These are phyloP conservation scores for Motacilla alba DNA, from an alignment of 2,113 vertebrate species.

Conservation along the genomic window DNA sequence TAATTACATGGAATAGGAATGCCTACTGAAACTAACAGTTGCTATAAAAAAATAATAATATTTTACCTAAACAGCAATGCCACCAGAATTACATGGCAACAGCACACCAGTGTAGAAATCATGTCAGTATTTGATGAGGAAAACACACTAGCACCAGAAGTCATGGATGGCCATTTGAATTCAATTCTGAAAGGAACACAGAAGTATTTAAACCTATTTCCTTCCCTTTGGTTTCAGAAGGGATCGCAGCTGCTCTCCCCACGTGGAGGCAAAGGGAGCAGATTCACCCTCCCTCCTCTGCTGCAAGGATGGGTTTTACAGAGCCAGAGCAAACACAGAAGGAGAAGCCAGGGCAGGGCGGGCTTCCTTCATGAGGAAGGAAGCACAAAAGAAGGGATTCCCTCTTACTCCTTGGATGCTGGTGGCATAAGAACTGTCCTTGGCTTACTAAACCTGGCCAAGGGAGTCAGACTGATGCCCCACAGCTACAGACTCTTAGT, in stretches of 20 bases:
- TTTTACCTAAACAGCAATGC: neutral
- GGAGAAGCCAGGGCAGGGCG: neutral
- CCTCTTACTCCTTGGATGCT: neutral
- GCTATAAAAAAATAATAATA: neutral
- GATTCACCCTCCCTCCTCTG: neutral
- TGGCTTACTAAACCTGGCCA: neutral
- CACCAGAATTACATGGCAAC: conserved; percentile 21
- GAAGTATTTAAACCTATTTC: neutral
- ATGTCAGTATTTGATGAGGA: neutral
- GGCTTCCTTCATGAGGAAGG: neutral
- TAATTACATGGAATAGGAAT: neutral
- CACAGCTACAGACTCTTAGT: neutral
- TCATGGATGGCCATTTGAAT: neutral
- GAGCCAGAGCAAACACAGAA: neutral
- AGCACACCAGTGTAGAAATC: neutral
- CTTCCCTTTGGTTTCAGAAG: neutral
- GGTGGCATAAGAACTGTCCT: neutral
- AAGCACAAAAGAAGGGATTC: neutral
- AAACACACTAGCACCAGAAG: neutral
- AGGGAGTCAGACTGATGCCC: neutral
- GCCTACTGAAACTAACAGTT: neutral
- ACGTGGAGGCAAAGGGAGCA: neutral
- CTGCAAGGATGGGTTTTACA: neutral
- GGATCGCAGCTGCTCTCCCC: neutral
- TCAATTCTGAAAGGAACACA: neutral